A percentile compares a stretch with the other conserved stretches of the same genome.
Conservation (phyloP, 2,888 invertebrate genomes). For the Leucoma salicis region DNA sequence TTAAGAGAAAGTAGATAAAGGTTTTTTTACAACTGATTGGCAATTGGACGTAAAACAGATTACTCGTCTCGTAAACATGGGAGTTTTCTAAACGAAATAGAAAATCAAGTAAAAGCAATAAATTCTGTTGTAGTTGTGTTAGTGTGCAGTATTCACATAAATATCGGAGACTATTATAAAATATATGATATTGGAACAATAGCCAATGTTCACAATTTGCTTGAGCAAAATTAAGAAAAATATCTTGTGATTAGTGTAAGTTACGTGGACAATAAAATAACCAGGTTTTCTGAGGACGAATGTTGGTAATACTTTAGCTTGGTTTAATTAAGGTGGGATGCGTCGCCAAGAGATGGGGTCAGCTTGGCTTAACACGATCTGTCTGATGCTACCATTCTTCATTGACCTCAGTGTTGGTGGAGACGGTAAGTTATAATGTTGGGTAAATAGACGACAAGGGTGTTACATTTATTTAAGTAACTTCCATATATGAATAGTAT, state of each 20-base stretch:
- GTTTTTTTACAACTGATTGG: no score
- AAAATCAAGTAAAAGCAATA: no score
- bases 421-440: conserved; percentile 19
- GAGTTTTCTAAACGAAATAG: no score
- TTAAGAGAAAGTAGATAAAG: no score
- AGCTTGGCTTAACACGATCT: conserved; percentile 41
- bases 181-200: conserved; percentile 9
- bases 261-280: conserved; percentile 17
- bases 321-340: conserved; percentile 52
- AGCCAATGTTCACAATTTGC: conserved; percentile 12
- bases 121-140: no score
- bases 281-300: conserved; percentile 16
- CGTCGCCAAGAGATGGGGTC: conserved; percentile 21
- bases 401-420: conserved; percentile 31
- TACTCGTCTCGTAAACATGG: no score
- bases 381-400: conserved; percentile 45
- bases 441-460: no score
- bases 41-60: no score
- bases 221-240: conserved; percentile 24
- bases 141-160: no score
- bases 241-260: conserved; percentile 22
- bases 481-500: background rate
- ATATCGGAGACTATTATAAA: no score
- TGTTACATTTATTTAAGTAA: background rate
- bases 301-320: conserved; percentile 18